These are phyloP conservation scores for Chlorospingus flavigularis DNA, from an alignment of 2,797 vertebrate genomes.

Conservation along the genomic window DNA sequence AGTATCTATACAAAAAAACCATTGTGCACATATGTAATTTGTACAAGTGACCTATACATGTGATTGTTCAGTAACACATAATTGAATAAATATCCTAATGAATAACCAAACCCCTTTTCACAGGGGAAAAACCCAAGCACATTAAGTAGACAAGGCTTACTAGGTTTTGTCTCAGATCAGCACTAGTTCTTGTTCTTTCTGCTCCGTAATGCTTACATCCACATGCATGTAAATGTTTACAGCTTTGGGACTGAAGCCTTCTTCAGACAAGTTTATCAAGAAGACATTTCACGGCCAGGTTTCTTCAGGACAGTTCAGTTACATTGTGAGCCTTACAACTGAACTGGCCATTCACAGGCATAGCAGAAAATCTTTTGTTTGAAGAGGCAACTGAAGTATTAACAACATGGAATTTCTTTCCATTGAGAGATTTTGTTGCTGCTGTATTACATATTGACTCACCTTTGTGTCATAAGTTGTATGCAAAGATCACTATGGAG, in stretches of 20 bases:
- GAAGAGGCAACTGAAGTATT: not conserved
- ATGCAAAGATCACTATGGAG: conserved; percentile 35
- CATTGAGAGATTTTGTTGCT: not conserved
- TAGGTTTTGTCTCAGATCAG: not conserved
- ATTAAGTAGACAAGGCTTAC: not conserved
- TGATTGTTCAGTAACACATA: not conserved
- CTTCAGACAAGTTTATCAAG: not conserved
- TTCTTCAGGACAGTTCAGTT: not conserved
- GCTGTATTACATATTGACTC: not conserved
- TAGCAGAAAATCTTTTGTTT: conserved; percentile 6
- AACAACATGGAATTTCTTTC: not conserved
- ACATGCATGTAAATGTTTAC: not conserved
- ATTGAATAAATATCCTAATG: not conserved
- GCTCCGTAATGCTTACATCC: not conserved
- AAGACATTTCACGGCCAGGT: not conserved
- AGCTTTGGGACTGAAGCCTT: not conserved
- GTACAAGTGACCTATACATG: not conserved
- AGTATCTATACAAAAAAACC: not conserved
- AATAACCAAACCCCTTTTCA: not conserved
- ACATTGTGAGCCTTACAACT: not conserved
- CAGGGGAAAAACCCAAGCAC: not conserved
- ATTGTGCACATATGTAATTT: accelerated
- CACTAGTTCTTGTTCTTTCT: not conserved
- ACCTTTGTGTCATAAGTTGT: not conserved
- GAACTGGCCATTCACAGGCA: not conserved